These are phyloP conservation scores for Calephelis nemesis DNA, from an alignment of 1,140 invertebrate species.

Conservation along the genomic window DNA sequence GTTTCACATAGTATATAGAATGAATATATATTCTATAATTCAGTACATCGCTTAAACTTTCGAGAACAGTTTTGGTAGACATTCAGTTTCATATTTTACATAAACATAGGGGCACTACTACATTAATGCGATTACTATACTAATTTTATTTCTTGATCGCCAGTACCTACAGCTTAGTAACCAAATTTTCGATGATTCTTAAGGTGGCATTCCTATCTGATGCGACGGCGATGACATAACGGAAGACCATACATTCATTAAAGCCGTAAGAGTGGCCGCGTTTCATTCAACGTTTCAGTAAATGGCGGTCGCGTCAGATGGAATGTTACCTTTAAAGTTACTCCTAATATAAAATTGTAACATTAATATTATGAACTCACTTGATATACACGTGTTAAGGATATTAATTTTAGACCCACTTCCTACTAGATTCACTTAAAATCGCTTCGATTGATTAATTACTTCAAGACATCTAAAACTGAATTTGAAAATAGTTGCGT, in stretches of 20 bases:
- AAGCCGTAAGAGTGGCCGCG: no score
- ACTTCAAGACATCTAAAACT: no score
- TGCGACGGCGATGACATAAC: no score
- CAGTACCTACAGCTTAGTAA: constrained; percentile 16
- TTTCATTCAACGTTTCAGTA: no score
- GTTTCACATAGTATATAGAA: constrained; percentile 16
- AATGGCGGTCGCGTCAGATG: no score
- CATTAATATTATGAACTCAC: constrained; percentile 8
- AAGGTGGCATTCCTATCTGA: neutral
- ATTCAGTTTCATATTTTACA: constrained; percentile 12
- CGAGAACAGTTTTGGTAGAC: constrained; percentile 12
- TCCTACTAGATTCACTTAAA: no score
- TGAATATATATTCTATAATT: constrained; percentile 12
- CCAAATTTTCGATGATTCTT: constrained; percentile 13
- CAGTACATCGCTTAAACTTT: constrained; percentile 14
- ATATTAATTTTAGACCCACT: no score
- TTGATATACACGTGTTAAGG: neutral
- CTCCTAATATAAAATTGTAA: constrained; percentile 13
- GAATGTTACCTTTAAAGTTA: neutral
- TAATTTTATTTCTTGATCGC: constrained; percentile 5
- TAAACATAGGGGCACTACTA: constrained; percentile 16
- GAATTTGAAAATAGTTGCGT: no score
- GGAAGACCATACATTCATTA: no score
- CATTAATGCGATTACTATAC: constrained; percentile 15
- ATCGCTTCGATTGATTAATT: no score